A percentile compares a stretch with the other conserved stretches of the same genome.
These are phyloP conservation scores for Amphiduros pacificus DNA, from an alignment of 2,888 invertebrate genomes.

Conservation along the genomic window DNA sequence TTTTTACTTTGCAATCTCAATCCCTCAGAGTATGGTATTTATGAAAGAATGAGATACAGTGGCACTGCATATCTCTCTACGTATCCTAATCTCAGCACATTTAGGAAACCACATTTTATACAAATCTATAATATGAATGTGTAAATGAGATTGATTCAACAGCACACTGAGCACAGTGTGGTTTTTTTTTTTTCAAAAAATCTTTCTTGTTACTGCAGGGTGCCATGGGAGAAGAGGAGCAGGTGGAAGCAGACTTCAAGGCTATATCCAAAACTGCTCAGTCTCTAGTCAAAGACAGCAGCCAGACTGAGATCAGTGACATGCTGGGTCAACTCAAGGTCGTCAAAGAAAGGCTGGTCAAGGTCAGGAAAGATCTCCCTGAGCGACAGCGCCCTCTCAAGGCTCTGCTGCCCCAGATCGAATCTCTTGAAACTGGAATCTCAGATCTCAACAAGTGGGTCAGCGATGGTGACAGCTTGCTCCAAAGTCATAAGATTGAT, in stretches of 20 bases:
- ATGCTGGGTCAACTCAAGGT: slow-evolving; percentile 78
- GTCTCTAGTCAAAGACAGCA: slow-evolving; percentile 82
- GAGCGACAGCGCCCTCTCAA: slow-evolving; percentile 71
- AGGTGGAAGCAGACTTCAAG: slow-evolving; percentile 87
- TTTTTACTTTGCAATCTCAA: too few species aligned
- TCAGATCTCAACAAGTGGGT: slow-evolving; percentile 85
- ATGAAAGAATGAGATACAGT: too few species aligned
- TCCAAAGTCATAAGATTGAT: slow-evolving; percentile 67
- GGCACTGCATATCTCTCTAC: too few species aligned
- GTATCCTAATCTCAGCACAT: too few species aligned
- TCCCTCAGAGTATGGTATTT: too few species aligned
- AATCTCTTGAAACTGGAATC: slow-evolving; percentile 85
- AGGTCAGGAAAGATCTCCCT: slow-evolving; percentile 69
- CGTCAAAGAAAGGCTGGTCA: slow-evolving; percentile 52
- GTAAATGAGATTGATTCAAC: too few species aligned
- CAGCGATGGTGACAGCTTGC: slow-evolving; percentile 77
- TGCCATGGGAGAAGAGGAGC: slow-evolving; percentile 81
- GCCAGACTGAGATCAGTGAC: slow-evolving; percentile 85
- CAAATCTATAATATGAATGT: too few species aligned
- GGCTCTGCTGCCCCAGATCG: slow-evolving; percentile 69
- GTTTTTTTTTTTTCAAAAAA: too few species aligned
- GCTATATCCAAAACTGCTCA: slow-evolving; percentile 90
- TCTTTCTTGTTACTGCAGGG: too few species aligned
- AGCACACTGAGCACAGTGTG: too few species aligned
- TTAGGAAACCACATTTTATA: too few species aligned